Conservation (phyloP, 2,888 invertebrate genomes). For the Phasia obesa region DNA sequence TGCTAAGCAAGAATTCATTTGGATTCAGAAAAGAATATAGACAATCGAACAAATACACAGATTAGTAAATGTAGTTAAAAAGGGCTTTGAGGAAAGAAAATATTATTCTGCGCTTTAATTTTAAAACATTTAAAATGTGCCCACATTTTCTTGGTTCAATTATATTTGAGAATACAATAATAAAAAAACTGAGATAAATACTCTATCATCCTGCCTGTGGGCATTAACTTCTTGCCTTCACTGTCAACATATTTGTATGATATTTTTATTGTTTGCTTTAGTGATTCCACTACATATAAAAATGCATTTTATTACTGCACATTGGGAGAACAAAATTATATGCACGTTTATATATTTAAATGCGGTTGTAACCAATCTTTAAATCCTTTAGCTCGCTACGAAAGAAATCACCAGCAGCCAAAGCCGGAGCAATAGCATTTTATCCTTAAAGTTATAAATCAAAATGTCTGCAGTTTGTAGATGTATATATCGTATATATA, state of each 20-base stretch:
- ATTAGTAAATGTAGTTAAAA: too few species aligned
- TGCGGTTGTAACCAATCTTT: slow-evolving; percentile 50
- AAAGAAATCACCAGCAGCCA: slow-evolving; percentile 72
- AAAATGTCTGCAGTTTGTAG: slow-evolving; percentile 74
- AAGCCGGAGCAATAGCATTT: slow-evolving; percentile 48
- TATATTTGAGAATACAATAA: too few species aligned
- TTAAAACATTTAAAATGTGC: too few species aligned
- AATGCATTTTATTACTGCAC: slow-evolving; percentile 59
- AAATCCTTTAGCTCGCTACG: slow-evolving; percentile 73
- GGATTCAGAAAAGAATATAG: too few species aligned
- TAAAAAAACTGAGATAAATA: too few species aligned
- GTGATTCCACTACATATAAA: slow-evolving; percentile 40
- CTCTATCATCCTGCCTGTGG: too few species aligned
- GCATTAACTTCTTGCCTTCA: not conserved
- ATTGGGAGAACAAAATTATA: slow-evolving; percentile 17
- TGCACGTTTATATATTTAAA: slow-evolving; percentile 35
- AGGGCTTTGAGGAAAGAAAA: too few species aligned
- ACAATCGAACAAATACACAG: too few species aligned
- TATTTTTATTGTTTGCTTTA: slow-evolving; percentile 19
- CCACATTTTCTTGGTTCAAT: too few species aligned
- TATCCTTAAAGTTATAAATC: slow-evolving; percentile 76
- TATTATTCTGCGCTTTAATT: too few species aligned
- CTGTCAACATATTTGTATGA: slow-evolving; percentile 2
- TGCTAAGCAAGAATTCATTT: too few species aligned
- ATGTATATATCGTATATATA: too few species aligned